These are phyloP conservation scores for Folsomia candida DNA, from an alignment of 2,888 invertebrate species.

Conservation along the genomic window DNA sequence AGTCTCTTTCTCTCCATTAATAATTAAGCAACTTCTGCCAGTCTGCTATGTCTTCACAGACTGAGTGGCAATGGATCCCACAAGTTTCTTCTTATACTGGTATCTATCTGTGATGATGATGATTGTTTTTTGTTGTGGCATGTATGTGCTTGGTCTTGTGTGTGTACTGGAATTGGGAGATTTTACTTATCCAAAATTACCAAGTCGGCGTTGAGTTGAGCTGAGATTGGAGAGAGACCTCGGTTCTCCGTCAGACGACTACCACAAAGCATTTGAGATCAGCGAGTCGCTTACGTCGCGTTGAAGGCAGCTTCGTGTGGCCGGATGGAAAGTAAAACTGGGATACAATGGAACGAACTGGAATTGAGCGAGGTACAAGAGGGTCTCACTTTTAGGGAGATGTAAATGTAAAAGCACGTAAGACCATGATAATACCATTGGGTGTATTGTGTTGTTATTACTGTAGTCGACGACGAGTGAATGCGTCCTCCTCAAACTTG, in stretches of 20 bases:
- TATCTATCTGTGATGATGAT: background rate
- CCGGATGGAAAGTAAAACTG: background rate
- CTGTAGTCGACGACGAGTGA: background rate
- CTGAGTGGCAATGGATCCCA: background rate
- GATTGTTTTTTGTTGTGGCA: too few species aligned
- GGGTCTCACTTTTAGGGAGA: background rate
- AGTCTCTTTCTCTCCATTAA: background rate
- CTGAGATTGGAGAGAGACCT: background rate
- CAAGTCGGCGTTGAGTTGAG: background rate
- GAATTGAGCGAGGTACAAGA: background rate
- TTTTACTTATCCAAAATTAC: background rate
- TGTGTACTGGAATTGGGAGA: background rate
- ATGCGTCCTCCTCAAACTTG: constrained; percentile 18
- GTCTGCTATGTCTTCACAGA: background rate
- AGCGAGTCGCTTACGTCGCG: background rate
- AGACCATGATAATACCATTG: too few species aligned
- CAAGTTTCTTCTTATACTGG: background rate
- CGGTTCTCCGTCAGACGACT: background rate
- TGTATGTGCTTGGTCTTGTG: too few species aligned
- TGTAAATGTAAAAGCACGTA: too few species aligned
- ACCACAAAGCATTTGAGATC: background rate
- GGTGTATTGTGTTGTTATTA: background rate
- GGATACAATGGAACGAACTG: background rate
- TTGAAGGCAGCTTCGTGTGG: background rate
- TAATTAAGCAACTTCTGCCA: too few species aligned